Evolutionary conservation across 2,113 vertebrate genomes (phyloP), one percentile per base, ranked within the genome.

Genomic region (Nothoprocta perdicaria): DNA sequence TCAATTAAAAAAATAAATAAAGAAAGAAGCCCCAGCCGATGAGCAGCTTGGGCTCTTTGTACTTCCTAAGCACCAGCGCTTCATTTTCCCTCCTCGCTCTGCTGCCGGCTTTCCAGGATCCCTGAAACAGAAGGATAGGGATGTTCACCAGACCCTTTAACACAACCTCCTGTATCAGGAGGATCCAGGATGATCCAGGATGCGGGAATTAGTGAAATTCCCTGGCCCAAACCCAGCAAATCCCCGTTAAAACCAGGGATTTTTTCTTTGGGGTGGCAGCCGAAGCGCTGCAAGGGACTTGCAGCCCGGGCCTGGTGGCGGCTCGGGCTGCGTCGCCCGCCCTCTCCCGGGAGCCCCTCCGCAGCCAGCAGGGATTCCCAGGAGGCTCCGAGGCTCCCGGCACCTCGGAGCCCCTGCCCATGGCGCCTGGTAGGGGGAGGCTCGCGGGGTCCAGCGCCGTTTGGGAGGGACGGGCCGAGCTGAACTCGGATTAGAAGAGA

Each of bases 261-360:
- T 43, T 90, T 90, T 91, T 94, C 96, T 96, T 96, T 89, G 85
- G 46, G 92, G 89, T 94, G 93, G 93, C 91, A 93, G 95, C 93
- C 94, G 93, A 91, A 95, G 92, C 46, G 83, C 95, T 95, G 94
- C 95, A 95, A 95, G 90, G 88, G 92, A 90, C 95, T 94, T 90
- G 89, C 90, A 83, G 63, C 85, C 76, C 90, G 74, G 92, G 82
- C 94, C 89, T 23, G 46, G 85, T 96, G 92, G 95, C 94, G 16
- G 78, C 86, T 86, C 23, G 63, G 93, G 94, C 95, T 80, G 92
- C 88, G 88, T 91, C 92, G 78, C 92, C 80, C 73, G 73, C 48
- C 88, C 78, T 80, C 67, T 69, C 78, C 63, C 89, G 76, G 69
- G 80, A 89, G 80, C 72, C 1, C 2, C 62, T 85, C 66, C 75